These are phyloP conservation scores for Neomonachus schauinslandi DNA, from an alignment of 2,113 vertebrate genomes.

Conservation along the genomic window DNA sequence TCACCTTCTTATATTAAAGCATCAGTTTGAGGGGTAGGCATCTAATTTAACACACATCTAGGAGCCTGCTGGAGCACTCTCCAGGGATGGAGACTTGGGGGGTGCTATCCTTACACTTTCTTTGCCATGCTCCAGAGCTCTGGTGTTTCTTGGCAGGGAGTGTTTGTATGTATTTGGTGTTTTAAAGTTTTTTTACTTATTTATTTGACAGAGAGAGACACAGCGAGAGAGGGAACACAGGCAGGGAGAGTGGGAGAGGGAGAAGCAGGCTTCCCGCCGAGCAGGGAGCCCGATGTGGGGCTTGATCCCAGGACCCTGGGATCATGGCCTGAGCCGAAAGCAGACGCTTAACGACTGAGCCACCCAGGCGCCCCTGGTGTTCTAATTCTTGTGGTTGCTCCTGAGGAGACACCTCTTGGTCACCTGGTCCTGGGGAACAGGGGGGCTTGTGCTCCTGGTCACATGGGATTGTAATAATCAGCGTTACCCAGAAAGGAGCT, in stretches of 20 bases:
- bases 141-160: background rate
- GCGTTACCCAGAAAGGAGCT: background rate
- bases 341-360: too few species aligned
- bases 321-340: too few species aligned
- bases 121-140: background rate
- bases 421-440: background rate
- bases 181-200: too few species aligned
- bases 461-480: background rate
- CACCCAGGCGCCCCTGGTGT: background rate
- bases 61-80: background rate
- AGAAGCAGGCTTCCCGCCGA: too few species aligned
- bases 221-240: too few species aligned
- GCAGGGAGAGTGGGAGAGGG: too few species aligned
- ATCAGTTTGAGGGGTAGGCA: background rate
- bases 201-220: too few species aligned
- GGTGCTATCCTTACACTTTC: background rate
- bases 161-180: background rate
- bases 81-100: background rate
- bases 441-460: background rate
- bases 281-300: too few species aligned
- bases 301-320: too few species aligned
- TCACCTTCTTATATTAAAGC: background rate
- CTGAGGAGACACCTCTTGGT: background rate
- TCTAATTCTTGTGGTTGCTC: background rate
- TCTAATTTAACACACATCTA: background rate